Evolutionary conservation across 1,140 invertebrate genomes (phyloP).

Genomic region (Drosophila sp.): DNA sequence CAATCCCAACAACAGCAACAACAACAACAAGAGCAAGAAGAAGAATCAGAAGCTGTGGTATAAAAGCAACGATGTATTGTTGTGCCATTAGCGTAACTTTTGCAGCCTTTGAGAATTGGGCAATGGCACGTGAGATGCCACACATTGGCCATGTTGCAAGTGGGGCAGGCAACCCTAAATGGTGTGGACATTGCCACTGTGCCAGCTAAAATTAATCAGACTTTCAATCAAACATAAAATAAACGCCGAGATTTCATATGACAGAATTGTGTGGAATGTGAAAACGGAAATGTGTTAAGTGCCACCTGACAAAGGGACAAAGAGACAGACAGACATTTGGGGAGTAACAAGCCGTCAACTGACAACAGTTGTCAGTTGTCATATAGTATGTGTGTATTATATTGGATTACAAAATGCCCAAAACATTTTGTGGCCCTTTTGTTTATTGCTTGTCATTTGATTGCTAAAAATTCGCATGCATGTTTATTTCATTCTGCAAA

Average conservation of each 20-base stretch:
- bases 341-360: neutral
- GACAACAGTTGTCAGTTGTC: slow-evolving; percentile 27
- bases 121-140: slow-evolving; percentile 46
- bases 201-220: slow-evolving; percentile 70
- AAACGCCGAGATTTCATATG: slow-evolving; percentile 67
- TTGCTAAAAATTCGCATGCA: slow-evolving; percentile 13
- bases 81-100: slow-evolving; percentile 53
- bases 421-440: neutral
- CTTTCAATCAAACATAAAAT: slow-evolving; percentile 77
- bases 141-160: slow-evolving; percentile 14
- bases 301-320: slow-evolving; percentile 19
- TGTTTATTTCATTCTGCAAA: slow-evolving; percentile 1
- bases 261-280: slow-evolving; percentile 27
- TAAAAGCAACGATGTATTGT: slow-evolving; percentile 41
- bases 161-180: neutral
- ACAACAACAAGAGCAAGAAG: neutral
- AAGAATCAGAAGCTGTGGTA: slow-evolving; percentile 27
- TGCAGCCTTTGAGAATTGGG: slow-evolving; percentile 42
- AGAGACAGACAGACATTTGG: neutral
- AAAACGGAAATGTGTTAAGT: slow-evolving; percentile 52
- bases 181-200: slow-evolving; percentile 6
- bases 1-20: neutral
- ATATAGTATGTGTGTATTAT: slow-evolving; percentile 20
- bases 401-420: slow-evolving; percentile 10
- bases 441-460: slow-evolving; percentile 25